A percentile compares a stretch with the other conserved stretches of the same genome.
Conservation (phyloP, 2,797 vertebrate species). For the Phylloscopus collybita region DNA sequence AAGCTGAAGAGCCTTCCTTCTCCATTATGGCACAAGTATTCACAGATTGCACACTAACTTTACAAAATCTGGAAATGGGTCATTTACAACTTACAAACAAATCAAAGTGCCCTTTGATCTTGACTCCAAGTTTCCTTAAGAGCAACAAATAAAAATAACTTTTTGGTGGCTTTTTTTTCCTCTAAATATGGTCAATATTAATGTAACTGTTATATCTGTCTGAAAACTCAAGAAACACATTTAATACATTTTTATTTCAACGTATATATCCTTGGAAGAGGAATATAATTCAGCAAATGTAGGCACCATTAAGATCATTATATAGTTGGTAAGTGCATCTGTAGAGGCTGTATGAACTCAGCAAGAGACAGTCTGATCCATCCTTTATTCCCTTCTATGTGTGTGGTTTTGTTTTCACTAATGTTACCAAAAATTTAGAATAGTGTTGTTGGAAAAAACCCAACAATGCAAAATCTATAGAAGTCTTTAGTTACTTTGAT, state of each 20-base stretch:
- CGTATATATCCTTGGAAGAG: slow-evolving; percentile 38
- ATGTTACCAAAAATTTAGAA: neutral
- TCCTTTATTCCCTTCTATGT: neutral
- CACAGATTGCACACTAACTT: slow-evolving; percentile 74
- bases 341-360: neutral
- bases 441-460: neutral
- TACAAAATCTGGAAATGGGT: slow-evolving; percentile 82
- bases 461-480: neutral
- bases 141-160: slow-evolving; percentile 71
- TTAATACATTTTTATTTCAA: slow-evolving; percentile 69
- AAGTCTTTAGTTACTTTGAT: slow-evolving; percentile 13
- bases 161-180: slow-evolving; percentile 26
- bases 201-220: slow-evolving; percentile 65
- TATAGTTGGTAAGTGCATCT: neutral
- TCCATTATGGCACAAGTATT: slow-evolving; percentile 68
- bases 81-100: slow-evolving; percentile 85
- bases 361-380: neutral
- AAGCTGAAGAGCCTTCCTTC: slow-evolving; percentile 71
- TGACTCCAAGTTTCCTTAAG: slow-evolving; percentile 75
- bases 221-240: slow-evolving; percentile 59
- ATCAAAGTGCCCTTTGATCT: slow-evolving; percentile 82
- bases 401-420: neutral
- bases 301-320: neutral
- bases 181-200: slow-evolving; percentile 74
- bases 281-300: slow-evolving; percentile 50